Percentiles rank a stretch among this genome's conserved stretches.
These are phyloP conservation scores for Eugnorisma glareosa DNA, from an alignment of 2,888 invertebrate genomes.

Conservation along the genomic window DNA sequence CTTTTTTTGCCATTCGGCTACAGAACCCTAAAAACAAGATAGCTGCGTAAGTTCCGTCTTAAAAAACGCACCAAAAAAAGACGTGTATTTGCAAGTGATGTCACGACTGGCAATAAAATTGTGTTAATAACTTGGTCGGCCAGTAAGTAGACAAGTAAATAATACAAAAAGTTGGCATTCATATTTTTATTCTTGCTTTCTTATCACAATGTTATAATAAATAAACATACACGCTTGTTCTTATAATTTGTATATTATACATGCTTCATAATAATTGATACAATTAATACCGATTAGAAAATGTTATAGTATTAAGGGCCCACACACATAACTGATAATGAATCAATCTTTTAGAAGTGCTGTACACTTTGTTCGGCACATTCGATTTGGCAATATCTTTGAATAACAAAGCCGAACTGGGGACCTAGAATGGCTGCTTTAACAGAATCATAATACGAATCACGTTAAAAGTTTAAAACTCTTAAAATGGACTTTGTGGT, in stretches of 20 bases:
- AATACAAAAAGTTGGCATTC: slow-evolving; percentile 54
- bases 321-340: not conserved
- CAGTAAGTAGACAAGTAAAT: slow-evolving; percentile 29
- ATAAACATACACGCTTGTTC: slow-evolving; percentile 60
- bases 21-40: too few species aligned
- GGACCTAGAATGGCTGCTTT: too few species aligned
- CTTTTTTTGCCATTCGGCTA: too few species aligned
- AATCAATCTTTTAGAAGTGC: slow-evolving; percentile 11
- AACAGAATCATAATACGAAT: too few species aligned
- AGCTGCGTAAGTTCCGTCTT: too few species aligned
- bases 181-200: slow-evolving; percentile 63
- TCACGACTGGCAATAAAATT: too few species aligned
- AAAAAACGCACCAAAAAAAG: too few species aligned
- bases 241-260: slow-evolving; percentile 62
- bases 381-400: not conserved
- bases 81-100: too few species aligned
- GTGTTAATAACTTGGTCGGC: too few species aligned
- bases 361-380: not conserved
- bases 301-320: slow-evolving; percentile 11
- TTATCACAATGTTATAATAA: slow-evolving; percentile 66
- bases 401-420: not conserved
- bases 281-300: slow-evolving; percentile 50
- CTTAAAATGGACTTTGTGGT: too few species aligned
- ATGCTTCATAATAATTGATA: slow-evolving; percentile 52
- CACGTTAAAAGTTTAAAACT: too few species aligned